phyloP scores from a whole-genome alignment of 2,113 vertebrate genomes.

The Brienomyrus brachyistius region DNA sequence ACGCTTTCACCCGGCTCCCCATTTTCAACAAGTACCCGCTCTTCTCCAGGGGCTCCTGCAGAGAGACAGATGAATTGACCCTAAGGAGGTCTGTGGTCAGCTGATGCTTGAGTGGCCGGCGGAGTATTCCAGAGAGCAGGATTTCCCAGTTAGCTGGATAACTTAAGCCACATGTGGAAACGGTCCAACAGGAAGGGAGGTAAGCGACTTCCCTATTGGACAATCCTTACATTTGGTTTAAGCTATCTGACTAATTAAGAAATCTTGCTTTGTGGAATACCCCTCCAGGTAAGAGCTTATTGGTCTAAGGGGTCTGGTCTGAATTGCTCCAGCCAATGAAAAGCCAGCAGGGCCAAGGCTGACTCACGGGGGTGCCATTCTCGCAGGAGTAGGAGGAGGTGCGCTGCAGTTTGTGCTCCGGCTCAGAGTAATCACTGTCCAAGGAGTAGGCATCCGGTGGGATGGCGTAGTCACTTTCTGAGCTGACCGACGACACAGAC shows the following conservation, averaged over 20 bases:
- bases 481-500: conserved; percentile 84
- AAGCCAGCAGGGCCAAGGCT: background rate
- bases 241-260: background rate
- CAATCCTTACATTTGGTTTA: background rate
- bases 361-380: conserved; percentile 62
- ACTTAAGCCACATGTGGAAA: background rate
- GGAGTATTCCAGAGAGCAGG: background rate
- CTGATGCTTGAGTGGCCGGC: background rate
- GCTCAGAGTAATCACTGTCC: conserved; percentile 80
- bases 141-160: background rate
- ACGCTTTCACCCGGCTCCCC: conserved; percentile 75
- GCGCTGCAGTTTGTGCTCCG: conserved; percentile 79
- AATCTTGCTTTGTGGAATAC: background rate
- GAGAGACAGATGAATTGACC: conserved; percentile 5
- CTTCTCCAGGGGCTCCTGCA: conserved; percentile 75
- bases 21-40: conserved; percentile 84
- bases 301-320: background rate
- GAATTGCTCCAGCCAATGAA: background rate
- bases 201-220: background rate
- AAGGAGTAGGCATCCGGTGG: conserved; percentile 79
- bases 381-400: conserved; percentile 84
- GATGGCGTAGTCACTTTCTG: conserved; percentile 82
- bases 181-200: background rate
- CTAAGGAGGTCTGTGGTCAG: background rate
- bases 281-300: background rate